phyloP scores from a whole-genome alignment of 2,113 vertebrate species.

The Pluvianellus socialis region DNA sequence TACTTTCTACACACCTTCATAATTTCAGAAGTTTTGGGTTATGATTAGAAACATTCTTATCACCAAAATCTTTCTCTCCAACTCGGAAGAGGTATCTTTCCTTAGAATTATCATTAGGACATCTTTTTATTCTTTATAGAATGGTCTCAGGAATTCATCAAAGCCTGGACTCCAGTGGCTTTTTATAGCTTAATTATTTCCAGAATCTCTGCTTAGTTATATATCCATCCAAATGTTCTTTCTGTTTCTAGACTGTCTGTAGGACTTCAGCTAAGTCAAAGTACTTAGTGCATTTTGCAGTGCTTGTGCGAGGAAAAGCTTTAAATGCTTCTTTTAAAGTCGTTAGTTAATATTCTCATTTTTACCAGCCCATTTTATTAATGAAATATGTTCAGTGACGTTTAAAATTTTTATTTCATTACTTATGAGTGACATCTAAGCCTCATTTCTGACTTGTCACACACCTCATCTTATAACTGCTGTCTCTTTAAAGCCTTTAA shows the following conservation, averaged over 20 bases:
- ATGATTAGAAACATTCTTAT: neutral
- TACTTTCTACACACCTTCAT: neutral
- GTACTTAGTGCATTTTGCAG: neutral
- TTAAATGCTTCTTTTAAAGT: neutral
- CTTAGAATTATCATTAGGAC: neutral
- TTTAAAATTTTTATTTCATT: neutral
- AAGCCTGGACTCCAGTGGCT: neutral
- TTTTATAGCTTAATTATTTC: constrained; percentile 35
- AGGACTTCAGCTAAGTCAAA: neutral
- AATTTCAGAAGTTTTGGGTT: neutral
- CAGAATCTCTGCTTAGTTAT: constrained; percentile 3
- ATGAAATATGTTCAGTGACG: neutral
- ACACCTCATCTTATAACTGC: neutral
- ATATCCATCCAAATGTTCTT: neutral
- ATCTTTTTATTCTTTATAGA: neutral
- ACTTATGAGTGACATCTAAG: neutral
- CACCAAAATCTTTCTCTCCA: neutral
- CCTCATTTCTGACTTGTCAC: neutral
- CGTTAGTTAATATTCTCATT: neutral
- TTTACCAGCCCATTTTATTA: neutral
- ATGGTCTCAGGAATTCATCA: neutral
- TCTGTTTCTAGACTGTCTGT: neutral
- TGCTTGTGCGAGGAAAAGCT: neutral
- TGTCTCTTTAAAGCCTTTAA: neutral
- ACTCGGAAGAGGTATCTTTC: neutral